Base-by-base conservation (phyloP, 2,797 vertebrate species). In the Anniella stebbinsi region DNA sequence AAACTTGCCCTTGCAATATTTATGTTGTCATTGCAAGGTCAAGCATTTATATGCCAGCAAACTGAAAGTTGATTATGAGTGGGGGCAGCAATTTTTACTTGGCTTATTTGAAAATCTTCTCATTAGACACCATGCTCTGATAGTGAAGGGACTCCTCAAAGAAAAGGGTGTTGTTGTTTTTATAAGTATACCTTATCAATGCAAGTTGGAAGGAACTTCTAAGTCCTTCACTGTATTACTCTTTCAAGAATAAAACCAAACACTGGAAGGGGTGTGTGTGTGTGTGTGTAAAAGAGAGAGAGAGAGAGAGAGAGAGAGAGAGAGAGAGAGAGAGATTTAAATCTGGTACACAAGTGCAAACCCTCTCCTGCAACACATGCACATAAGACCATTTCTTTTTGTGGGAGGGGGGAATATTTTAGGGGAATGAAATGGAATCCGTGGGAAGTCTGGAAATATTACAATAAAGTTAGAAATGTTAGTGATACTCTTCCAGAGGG, bases 401-500 rank as follows among this genome's bases (percentile, higher is more conserved):
- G 45, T 54, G 41, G 33, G 67, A 38, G n/a, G 70, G 12, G 25
- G 13, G 25, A 69, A 54, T 45, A 23, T 84, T 51, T 54, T 70
- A 72, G 11, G 12, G 67, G 72, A 85, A 73, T 73, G 25, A 86
- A 72, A 73, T 73, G n/a, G 48, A 23, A 54, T 54, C n/a, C 36
- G 11, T 73, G 48, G 48, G 69, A 73, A 57, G 54, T 73, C 48
- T 18, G 73, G 25, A 73, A 73, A 57, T 86, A 73, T 38, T 25
- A 73, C 21, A 54, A 11, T 69, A 70, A 85, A 69, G 36, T 86
- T 60, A 57, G 48, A 86, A 86, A 86, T 60, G 30, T 86, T 73
- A 73, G n/a, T 86, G 21, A 13, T 25, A 73, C 33, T 73, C 28
- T 63, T 63, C 60, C 18, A 63, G 60, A 63, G 18, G 60, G 60